Evolutionary conservation across 2,113 vertebrate species (phyloP).

Genomic region (Hepsetus odoe): DNA sequence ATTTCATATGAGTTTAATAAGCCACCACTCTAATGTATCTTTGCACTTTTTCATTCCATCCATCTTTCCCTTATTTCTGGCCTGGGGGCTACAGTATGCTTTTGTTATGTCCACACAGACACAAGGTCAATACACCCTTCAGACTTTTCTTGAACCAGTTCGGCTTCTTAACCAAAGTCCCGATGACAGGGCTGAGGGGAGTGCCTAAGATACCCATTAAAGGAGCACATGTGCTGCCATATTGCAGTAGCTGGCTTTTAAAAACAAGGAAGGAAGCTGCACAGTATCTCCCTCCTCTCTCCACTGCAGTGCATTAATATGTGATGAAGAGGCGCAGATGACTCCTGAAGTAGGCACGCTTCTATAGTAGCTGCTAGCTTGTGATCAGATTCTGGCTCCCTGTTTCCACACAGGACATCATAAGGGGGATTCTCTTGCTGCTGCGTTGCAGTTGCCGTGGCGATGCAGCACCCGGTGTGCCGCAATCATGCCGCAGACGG

Average conservation of each 20-base stretch:
- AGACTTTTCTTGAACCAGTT: not conserved
- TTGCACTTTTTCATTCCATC: not conserved
- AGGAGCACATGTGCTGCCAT: not conserved
- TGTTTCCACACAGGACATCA: constrained; percentile 1
- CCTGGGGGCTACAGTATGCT: not conserved
- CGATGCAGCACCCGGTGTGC: constrained; percentile 69
- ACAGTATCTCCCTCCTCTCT: not conserved
- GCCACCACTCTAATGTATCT: not conserved
- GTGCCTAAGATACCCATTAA: not conserved
- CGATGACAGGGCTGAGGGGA: not conserved
- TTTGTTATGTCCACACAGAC: not conserved
- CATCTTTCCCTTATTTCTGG: not conserved
- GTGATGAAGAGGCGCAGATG: not conserved
- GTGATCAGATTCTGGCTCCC: not conserved
- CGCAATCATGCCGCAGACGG: constrained; percentile 68
- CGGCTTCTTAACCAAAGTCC: not conserved
- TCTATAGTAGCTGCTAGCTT: not conserved
- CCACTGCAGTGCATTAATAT: constrained; percentile 9
- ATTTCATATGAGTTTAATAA: not conserved
- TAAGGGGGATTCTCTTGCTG: constrained; percentile 3
- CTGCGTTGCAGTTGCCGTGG: constrained; percentile 60
- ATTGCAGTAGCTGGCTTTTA: not conserved
- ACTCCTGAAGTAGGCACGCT: not conserved
- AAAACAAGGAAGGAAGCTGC: not conserved
- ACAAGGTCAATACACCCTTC: not conserved